Base-by-base conservation (phyloP, 2,888 invertebrate species). In the Habrosyne pyritoides region DNA sequence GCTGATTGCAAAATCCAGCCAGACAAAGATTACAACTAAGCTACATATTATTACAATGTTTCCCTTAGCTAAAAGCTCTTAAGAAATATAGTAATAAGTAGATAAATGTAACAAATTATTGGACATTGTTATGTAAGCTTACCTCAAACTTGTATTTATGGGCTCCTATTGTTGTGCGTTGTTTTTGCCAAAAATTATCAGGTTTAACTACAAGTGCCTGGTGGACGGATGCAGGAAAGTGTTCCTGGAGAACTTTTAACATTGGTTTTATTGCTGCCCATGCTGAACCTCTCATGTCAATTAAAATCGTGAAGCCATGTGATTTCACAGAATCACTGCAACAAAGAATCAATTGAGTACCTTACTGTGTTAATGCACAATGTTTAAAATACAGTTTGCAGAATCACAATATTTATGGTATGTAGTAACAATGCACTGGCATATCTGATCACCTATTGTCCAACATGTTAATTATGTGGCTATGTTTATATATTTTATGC, bases 121-220 rank as follows among this genome's bases (percentile, higher is more conserved):
- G n/a, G n/a, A n/a, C n/a, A n/a, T n/a, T n/a, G 10, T 46, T 5
- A 21, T 18, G 24, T 28, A 24, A 21, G 62, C 66, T 73, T 89
- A 98, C 98, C 95, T 99, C 99, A 93, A 99, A 99, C 93, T 98
- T 99, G 94, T 99, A 99, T 94, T 99, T 99, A 90, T 98, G 97
- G 91, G 98, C 98, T 81, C 98, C 98, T 81, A 99, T 95, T 69
- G 98, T 98, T 73, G 99, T 98, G 84, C 99, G 96, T 92, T 99
- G 99, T 92, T 99, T 99, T 92, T 99, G 99, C 99, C 99, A 99
- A 94, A 99, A 99, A 87, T 99, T 99, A 84, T 99, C 99, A 70
- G 99, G 99, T 93, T 99, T 99, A 75, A 99, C 98, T 85, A 99
- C 98, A 83, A 98, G 97, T 72, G 98, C 99, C 87, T 97, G 96